phyloP scores from a whole-genome alignment of 37 sponge, comb jelly and placozoan species.

The Halichondria panicea region DNA sequence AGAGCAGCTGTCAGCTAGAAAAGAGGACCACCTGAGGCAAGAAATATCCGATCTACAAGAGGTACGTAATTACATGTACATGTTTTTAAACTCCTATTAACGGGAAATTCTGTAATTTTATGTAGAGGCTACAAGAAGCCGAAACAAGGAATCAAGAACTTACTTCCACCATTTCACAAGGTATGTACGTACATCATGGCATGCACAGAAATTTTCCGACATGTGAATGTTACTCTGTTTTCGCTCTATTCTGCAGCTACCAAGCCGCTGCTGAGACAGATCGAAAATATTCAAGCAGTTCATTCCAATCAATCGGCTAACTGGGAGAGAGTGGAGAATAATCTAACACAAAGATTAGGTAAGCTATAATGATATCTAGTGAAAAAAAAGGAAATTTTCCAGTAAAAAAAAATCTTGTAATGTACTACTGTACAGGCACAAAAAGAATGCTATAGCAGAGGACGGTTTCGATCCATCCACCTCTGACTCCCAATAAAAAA shows the following conservation, averaged over 20 bases:
- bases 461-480: constrained; percentile 96
- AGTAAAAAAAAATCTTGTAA: neutral
- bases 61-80: constrained; percentile 20
- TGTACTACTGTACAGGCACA: neutral
- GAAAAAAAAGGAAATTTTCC: constrained; percentile 1
- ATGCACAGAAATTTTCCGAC: no score
- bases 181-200: no score
- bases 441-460: constrained; percentile 79
- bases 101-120: neutral
- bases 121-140: constrained; percentile 90
- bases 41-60: constrained; percentile 75
- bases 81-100: neutral
- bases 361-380: neutral
- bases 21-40: constrained; percentile 82
- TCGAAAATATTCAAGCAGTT: constrained; percentile 80
- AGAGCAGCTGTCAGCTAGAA: constrained; percentile 89
- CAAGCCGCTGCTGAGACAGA: constrained; percentile 83
- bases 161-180: constrained; percentile 75
- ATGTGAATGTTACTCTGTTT: neutral
- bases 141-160: constrained; percentile 87
- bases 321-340: constrained; percentile 87
- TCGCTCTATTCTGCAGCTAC: constrained; percentile 52
- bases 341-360: constrained; percentile 85
- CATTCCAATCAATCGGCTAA: constrained; percentile 74
- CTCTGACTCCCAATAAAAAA: constrained; percentile 71